These are phyloP conservation scores for Prenolepis imparis DNA, from an alignment of 2,888 invertebrate species.

Conservation along the genomic window DNA sequence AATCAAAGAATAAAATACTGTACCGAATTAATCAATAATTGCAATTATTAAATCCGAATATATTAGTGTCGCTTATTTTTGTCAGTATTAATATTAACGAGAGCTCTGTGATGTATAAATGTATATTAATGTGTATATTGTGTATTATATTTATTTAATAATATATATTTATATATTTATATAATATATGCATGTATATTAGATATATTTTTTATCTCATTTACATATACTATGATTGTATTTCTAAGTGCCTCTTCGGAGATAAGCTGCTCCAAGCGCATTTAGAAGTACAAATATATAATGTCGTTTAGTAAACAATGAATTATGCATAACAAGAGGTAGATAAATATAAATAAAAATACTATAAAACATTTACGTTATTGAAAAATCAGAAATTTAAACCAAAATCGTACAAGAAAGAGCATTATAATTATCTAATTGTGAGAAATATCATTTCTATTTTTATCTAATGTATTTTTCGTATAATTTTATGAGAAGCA, in stretches of 20 bases:
- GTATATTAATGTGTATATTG: background rate
- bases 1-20: conserved; percentile 25
- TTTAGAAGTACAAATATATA: background rate
- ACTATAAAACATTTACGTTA: background rate
- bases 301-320: background rate
- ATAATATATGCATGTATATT: background rate
- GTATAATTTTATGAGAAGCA: conserved; percentile 24
- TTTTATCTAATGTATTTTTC: background rate
- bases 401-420: background rate
- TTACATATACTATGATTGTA: background rate
- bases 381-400: background rate
- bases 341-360: background rate
- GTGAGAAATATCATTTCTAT: background rate
- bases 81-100: conserved; percentile 21
- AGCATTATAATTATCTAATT: background rate
- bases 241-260: background rate
- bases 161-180: too few relatives aligned
- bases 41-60: conserved; percentile 9
- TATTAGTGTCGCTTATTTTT: conserved; percentile 5
- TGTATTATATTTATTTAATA: background rate
- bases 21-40: conserved; percentile 9
- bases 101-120: conserved; percentile 1
- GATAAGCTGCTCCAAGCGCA: background rate
- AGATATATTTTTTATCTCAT: background rate
- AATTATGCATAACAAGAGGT: background rate